A percentile compares a stretch with the other conserved stretches of the same genome.
Conservation (phyloP, 2,888 invertebrate species). For the Mesorhabditis sp. region DNA sequence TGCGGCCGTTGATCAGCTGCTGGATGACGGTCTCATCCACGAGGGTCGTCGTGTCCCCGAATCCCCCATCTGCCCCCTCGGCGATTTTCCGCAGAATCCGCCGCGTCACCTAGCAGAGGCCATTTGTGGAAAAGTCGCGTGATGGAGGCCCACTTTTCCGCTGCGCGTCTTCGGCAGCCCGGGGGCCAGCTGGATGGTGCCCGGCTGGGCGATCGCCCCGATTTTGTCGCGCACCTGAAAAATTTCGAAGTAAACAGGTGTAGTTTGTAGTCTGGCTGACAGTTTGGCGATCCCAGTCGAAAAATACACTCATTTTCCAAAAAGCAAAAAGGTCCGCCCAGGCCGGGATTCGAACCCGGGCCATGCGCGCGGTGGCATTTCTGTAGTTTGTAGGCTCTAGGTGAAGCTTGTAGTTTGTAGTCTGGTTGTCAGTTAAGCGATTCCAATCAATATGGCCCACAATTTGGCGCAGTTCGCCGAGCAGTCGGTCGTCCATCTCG, state of each 20-base stretch:
- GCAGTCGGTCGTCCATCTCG: constrained; percentile 19
- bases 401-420: too few relatives aligned
- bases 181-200: constrained; percentile 86
- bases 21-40: constrained; percentile 68
- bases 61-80: constrained; percentile 73
- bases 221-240: constrained; percentile 76
- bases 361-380: too few relatives aligned
- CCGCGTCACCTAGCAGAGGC: constrained; percentile 71
- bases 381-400: too few relatives aligned
- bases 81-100: constrained; percentile 89
- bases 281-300: too few relatives aligned
- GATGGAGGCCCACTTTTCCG: constrained; percentile 72
- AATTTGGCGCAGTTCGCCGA: constrained; percentile 28
- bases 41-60: constrained; percentile 89
- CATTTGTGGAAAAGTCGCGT: neutral
- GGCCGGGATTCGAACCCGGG: too few relatives aligned
- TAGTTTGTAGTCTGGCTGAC: too few relatives aligned
- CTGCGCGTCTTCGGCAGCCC: constrained; percentile 75
- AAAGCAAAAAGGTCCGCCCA: too few relatives aligned
- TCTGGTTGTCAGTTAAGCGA: too few relatives aligned
- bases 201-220: constrained; percentile 92
- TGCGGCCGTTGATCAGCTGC: constrained; percentile 38
- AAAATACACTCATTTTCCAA: too few relatives aligned
- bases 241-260: neutral
- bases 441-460: neutral